Evolutionary conservation across 2,888 invertebrate genomes (phyloP).

Genomic region (Lamproptera curius): DNA sequence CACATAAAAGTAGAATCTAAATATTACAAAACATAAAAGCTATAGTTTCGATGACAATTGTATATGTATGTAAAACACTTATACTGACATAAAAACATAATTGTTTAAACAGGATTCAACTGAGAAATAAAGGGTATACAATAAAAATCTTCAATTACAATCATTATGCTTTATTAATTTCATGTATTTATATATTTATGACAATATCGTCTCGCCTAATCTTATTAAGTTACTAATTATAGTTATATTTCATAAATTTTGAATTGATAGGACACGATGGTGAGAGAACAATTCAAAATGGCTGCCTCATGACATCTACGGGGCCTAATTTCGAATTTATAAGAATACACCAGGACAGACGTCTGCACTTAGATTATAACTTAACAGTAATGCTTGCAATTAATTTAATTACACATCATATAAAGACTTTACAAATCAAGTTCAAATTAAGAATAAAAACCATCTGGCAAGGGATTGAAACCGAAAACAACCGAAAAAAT

Average conservation of each 20-base stretch:
- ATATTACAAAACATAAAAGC: no score
- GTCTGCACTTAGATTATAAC: conserved; percentile 60
- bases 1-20: no score
- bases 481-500: no score
- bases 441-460: conserved; percentile 42
- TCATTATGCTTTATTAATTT: conserved; percentile 80
- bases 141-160: conserved; percentile 70
- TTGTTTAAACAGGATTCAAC: no score
- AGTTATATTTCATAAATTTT: conserved; percentile 75
- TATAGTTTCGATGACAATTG: no score
- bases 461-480: conserved; percentile 68
- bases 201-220: conserved; percentile 80
- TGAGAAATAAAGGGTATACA: conserved; percentile 29
- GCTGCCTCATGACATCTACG: conserved; percentile 52
- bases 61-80: no score
- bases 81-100: no score
- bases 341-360: conserved; percentile 51
- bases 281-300: conserved; percentile 69
- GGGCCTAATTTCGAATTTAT: conserved; percentile 43
- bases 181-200: conserved; percentile 80
- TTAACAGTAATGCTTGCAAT: conserved; percentile 56
- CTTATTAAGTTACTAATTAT: conserved; percentile 77
- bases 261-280: conserved; percentile 76
- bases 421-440: conserved; percentile 55
- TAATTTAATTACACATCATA: conserved; percentile 43